Percentiles rank a stretch among this genome's conserved stretches.
Evolutionary conservation across 2,113 vertebrate genomes (phyloP).

Genomic region (Micromys minutus): DNA sequence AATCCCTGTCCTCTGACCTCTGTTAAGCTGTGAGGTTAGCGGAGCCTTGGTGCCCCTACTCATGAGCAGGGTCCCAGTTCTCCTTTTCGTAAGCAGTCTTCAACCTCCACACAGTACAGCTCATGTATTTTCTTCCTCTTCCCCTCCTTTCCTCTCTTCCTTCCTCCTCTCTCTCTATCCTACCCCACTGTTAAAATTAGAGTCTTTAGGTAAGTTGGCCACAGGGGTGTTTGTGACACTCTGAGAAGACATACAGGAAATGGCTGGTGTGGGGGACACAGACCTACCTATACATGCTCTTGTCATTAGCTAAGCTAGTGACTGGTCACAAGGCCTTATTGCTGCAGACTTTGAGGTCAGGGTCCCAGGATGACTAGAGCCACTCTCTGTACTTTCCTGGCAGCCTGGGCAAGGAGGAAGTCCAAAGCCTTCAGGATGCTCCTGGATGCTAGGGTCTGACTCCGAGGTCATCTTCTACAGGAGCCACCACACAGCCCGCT

Average conservation of each 20-base stretch:
- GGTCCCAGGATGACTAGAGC: too few relatives aligned
- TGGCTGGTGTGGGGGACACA: too few relatives aligned
- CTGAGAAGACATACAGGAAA: neutral
- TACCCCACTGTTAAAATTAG: neutral
- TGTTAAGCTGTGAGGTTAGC: neutral
- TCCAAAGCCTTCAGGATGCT: neutral
- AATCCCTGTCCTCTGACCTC: neutral
- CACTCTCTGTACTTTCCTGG: neutral
- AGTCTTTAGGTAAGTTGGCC: neutral
- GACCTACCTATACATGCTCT: neutral
- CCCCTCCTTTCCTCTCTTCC: neutral
- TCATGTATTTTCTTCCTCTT: neutral
- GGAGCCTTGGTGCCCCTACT: neutral
- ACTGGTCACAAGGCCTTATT: neutral
- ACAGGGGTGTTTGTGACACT: neutral
- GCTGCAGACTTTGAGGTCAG: neutral
- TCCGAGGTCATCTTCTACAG: neutral
- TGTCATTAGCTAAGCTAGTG: neutral
- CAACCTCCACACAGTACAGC: neutral
- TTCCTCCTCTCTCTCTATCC: neutral
- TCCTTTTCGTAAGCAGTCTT: slow-evolving; percentile 51
- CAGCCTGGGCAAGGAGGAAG: neutral
- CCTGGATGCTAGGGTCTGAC: neutral
- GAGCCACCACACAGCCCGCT: rapidly evolving
- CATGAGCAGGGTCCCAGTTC: neutral